phyloP scores from a whole-genome alignment of 1,140 invertebrate species.

The Conus betulinus region DNA sequence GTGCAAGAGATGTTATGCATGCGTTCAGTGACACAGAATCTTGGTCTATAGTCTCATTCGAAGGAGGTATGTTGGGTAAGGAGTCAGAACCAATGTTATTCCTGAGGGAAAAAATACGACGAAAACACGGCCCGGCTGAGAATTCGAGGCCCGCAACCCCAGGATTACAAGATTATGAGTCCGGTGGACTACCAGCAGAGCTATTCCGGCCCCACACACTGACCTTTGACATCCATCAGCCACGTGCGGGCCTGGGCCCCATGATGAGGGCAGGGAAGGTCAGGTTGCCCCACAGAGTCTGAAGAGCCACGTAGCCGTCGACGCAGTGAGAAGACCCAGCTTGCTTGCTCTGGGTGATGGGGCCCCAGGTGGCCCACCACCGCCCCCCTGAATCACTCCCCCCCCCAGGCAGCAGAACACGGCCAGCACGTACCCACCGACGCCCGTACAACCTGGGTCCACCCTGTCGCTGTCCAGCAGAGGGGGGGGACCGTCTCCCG shows the following conservation, averaged over 20 bases:
- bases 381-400: constrained; percentile 48
- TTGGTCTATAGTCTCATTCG: too few relatives aligned
- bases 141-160: too few relatives aligned
- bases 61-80: too few relatives aligned
- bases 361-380: constrained; percentile 79
- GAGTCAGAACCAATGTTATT: too few relatives aligned
- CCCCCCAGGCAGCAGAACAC: constrained; percentile 48
- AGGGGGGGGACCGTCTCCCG: not conserved
- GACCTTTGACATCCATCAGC: constrained; percentile 69
- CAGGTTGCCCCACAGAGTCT: constrained; percentile 78
- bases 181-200: too few relatives aligned
- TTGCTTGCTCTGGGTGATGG: constrained; percentile 75
- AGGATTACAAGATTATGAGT: too few relatives aligned
- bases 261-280: constrained; percentile 75
- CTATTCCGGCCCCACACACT: too few relatives aligned
- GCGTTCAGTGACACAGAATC: too few relatives aligned
- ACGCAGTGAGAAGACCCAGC: too few relatives aligned
- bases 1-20: too few relatives aligned
- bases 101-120: too few relatives aligned
- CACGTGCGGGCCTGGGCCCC: constrained; percentile 75
- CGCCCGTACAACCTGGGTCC: constrained; percentile 5
- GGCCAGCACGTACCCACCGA: constrained; percentile 57
- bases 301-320: constrained; percentile 74
- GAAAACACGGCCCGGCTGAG: too few relatives aligned
- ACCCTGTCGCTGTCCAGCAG: not conserved